Conservation (phyloP, 2,797 vertebrate species). For the Ispidina picta region DNA sequence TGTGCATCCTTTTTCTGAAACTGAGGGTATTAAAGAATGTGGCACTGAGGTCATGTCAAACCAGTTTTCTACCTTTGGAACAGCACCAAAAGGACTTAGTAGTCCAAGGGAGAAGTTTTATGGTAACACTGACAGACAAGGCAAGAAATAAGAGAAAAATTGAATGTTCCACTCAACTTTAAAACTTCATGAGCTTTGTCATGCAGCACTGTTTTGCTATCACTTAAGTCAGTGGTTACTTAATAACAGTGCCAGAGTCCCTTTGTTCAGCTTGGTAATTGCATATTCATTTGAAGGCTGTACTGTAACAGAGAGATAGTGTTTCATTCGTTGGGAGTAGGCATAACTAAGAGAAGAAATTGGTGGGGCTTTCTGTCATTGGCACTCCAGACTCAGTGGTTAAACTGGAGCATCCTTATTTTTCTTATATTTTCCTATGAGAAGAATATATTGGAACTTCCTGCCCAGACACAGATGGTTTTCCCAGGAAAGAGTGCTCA, state of each 20-base stretch:
- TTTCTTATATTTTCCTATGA: not conserved
- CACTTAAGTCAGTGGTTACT: not conserved
- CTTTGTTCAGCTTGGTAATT: not conserved
- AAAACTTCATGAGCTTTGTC: not conserved
- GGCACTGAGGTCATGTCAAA: not conserved
- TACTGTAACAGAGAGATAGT: not conserved
- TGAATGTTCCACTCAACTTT: not conserved
- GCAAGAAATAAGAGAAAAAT: not conserved
- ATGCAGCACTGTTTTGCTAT: not conserved
- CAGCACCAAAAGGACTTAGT: not conserved
- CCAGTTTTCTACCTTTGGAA: not conserved
- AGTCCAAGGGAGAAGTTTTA: not conserved
- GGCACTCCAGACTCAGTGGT: not conserved
- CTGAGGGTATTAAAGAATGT: not conserved
- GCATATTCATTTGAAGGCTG: not conserved
- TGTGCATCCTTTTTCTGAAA: not conserved
- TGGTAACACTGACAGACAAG: not conserved
- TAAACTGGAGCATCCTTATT: not conserved
- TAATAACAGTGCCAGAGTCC: not conserved
- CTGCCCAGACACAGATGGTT: not conserved
- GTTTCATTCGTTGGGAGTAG: not conserved
- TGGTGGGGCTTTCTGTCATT: not conserved
- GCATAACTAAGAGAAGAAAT: not conserved
- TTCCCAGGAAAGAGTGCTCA: not conserved
- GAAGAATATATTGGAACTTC: not conserved